Evolutionary conservation across 2,888 invertebrate genomes (phyloP), one percentile per base, ranked within the genome.

Genomic region (Troilus luridus): DNA sequence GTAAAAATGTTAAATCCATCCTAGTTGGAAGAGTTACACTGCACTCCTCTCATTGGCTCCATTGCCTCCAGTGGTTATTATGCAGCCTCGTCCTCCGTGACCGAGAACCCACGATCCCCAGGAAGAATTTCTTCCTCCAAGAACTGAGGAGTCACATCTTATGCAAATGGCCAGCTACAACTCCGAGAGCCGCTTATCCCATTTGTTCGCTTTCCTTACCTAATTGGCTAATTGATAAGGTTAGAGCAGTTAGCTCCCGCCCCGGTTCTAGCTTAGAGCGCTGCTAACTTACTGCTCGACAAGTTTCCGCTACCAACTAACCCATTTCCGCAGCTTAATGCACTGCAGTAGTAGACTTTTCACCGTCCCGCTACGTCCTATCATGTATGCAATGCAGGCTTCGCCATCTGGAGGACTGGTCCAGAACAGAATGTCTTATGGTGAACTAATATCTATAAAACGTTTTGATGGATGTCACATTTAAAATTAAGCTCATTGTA

Each of bases 141-240:
- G 72, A 77, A 77, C 85, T 56, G 54, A 58, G 85, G 56, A 85
- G 85, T 85, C 85, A 85, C 85, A 85, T 85, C 85, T 85, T 60
- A 89, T 89, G 60, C 64, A 64, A 89, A 89, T 89, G 60, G 21
- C 11, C 62, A 12, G 72, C 64, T 64, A 64, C 64, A 54, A 62
- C 89, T 89, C 19, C 12, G 67, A 17, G n/a, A n/a, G n/a, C 64
- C 64, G 89, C 41, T 62, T 64, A 89, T 64, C 89, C 89, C 89
- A 89, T 89, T 89, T 64, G 89, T 89, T 89, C 89, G 64, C 64
- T 89, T 89, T 89, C 62, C 54, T 64, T 67, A 89, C 64, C 41
- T 89, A 89, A 89, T 89, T 89, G 89, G 19, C 54, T 89, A 89
- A 89, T 89, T 89, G 89, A 89, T 89, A 89, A 67, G 60, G 89